phyloP scores from a whole-genome alignment of 2,797 vertebrate species.

The Sebastes kiyomatsui region DNA sequence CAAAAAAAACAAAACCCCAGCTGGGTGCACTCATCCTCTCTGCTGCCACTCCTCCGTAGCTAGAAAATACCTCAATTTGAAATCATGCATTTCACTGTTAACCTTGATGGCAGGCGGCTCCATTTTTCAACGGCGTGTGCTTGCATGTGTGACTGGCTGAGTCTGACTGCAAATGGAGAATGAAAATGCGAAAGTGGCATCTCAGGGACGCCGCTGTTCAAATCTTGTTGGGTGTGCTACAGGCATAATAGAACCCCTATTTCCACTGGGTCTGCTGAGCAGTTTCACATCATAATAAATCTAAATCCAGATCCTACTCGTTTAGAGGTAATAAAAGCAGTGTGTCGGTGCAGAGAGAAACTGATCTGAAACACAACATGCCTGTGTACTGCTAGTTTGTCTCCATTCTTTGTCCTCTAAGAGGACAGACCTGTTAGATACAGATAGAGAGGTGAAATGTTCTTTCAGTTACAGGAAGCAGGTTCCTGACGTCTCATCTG shows the following conservation, averaged over 20 bases:
- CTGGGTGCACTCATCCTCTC: constrained; percentile 54
- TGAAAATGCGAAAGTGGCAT: constrained; percentile 32
- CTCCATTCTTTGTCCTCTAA: constrained; percentile 32
- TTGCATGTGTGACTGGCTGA: constrained; percentile 20
- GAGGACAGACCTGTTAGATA: constrained; percentile 20
- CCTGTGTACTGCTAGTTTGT: not conserved
- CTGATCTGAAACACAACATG: constrained; percentile 3
- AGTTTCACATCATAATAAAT: constrained; percentile 19
- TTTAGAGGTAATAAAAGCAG: constrained; percentile 31
- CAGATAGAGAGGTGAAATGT: constrained; percentile 54
- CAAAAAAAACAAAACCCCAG: constrained; percentile 37
- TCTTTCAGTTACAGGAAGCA: constrained; percentile 58
- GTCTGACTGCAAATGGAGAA: constrained; percentile 41
- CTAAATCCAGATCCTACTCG: not conserved
- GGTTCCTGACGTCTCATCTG: constrained; percentile 64
- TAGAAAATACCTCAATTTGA: constrained; percentile 58
- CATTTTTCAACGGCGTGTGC: constrained; percentile 4
- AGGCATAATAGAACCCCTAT: constrained; percentile 14
- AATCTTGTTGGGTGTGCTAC: constrained; percentile 26
- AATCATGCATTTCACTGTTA: constrained; percentile 60
- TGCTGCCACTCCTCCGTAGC: constrained; percentile 37
- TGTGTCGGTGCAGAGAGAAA: not conserved
- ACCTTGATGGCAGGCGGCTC: constrained; percentile 49
- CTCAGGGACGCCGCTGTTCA: constrained; percentile 35
- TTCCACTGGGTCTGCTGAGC: constrained; percentile 20